These are phyloP conservation scores for Synodontis membranacea DNA, from an alignment of 2,113 vertebrate species.

Conservation along the genomic window DNA sequence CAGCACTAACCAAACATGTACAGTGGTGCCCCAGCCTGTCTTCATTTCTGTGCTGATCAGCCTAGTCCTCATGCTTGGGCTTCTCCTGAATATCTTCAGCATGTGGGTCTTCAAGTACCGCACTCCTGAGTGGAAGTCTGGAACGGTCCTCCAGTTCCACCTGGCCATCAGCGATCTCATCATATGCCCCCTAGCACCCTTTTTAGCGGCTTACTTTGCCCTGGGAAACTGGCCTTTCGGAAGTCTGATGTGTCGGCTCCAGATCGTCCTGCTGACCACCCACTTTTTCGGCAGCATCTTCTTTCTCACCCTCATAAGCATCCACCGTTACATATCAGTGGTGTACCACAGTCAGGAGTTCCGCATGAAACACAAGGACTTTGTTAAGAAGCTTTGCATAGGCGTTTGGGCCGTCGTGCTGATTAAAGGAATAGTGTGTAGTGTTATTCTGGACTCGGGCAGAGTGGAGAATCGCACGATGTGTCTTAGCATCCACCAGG, in stretches of 20 bases:
- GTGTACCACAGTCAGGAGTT: conserved; percentile 53
- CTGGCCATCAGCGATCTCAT: conserved; percentile 69
- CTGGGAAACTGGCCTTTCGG: conserved; percentile 65
- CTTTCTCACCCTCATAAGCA: conserved; percentile 64
- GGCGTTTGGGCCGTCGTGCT: conserved; percentile 55
- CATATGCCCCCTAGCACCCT: conserved; percentile 59
- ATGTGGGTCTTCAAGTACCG: conserved; percentile 71
- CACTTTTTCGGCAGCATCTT: conserved; percentile 64
- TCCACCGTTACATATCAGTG: conserved; percentile 60
- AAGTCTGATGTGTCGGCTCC: conserved; percentile 63
- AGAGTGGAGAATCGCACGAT: conserved; percentile 44
- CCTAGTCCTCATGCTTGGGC: conserved; percentile 64
- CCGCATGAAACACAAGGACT: conserved; percentile 57
- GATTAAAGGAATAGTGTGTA: conserved; percentile 51
- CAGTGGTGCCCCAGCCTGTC: conserved; percentile 30
- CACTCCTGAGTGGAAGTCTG: conserved; percentile 65
- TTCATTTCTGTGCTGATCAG: conserved; percentile 60
- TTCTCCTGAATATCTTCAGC: conserved; percentile 67
- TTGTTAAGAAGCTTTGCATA: conserved; percentile 59
- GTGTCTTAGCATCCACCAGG: conserved; percentile 62
- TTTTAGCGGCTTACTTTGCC: conserved; percentile 65
- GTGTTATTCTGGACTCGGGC: conserved; percentile 52
- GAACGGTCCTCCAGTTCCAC: conserved; percentile 72
- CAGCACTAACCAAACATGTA: conserved; percentile 32
- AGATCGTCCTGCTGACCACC: conserved; percentile 53